Base-by-base conservation (phyloP, 2,113 vertebrate genomes). In the Pseudorasbora parva region DNA sequence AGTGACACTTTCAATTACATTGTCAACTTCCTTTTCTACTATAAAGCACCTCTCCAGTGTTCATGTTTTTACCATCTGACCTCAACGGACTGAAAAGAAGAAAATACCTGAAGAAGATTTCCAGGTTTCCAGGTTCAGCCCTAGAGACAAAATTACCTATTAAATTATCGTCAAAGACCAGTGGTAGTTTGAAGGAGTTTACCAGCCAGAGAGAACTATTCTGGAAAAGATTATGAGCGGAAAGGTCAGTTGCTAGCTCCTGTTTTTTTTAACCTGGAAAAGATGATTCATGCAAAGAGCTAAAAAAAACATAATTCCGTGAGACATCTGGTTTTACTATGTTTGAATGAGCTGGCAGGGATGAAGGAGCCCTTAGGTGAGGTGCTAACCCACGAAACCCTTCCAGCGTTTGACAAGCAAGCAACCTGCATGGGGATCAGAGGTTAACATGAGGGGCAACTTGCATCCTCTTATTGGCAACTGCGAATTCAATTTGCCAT, bases 401-500 rank as follows among this genome's bases (percentile, higher is more conserved):
- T 25, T 23, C 12, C 3, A n/a, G 8, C 19, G 15, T 49, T 71
- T 64, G 15, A n/a, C 45, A 71, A 33, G 66, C 41, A 8, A 78
- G 54, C 17, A 33, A 14, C 15, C 43, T 12, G 8, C 23, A 21
- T n/a, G 25, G 12, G 7, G 30, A 69, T 33, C n/a, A 60, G 45
- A 74, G 74, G 78, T 73, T 64, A 74, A 76, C 30, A 23, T 19
- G 17, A 69, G 30, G 43, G 43, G 57, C 10, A 78, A 72, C 43
- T 59, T 74, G 47, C 10, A 9, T n/a, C 59, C 51, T 68, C 33
- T 83, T 83, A 86, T 80, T 27, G 3, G 25, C 9, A 8, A 21
- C 3, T 5, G 72, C 3, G 51, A 21, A 81, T 75, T 84, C 51
- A 81, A 81, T 86, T 84, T 76, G 82, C 49, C 2, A 6, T 86